Evolutionary conservation across 2,888 invertebrate species (phyloP).

Genomic region (Mimas tiliae): DNA sequence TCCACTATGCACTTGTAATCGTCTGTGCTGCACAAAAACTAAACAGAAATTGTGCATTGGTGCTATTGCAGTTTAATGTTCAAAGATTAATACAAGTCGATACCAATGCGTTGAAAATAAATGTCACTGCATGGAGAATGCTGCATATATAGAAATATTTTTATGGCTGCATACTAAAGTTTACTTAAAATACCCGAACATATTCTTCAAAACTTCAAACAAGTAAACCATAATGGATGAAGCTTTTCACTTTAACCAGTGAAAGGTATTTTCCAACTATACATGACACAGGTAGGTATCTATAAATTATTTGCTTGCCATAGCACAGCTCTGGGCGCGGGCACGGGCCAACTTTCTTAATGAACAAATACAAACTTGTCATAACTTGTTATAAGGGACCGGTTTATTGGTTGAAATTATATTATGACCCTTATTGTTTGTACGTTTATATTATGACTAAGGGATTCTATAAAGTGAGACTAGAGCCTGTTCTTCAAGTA

Average conservation of each 20-base stretch:
- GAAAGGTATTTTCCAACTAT: constrained; percentile 10
- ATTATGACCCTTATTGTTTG: constrained; percentile 20
- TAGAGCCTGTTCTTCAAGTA: background rate
- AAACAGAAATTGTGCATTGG: too few relatives aligned
- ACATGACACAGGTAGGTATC: constrained; percentile 13
- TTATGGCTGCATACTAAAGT: too few relatives aligned
- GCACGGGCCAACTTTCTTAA: constrained; percentile 31
- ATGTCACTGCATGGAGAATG: too few relatives aligned
- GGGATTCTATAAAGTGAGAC: background rate
- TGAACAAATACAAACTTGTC: constrained; percentile 31
- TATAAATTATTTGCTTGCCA: constrained; percentile 29
- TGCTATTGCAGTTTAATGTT: too few relatives aligned
- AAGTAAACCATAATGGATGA: too few relatives aligned
- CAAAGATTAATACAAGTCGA: too few relatives aligned
- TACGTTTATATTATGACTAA: background rate
- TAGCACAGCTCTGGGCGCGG: background rate
- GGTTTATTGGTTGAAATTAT: constrained; percentile 27
- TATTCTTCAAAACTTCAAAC: too few relatives aligned
- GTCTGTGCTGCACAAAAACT: too few relatives aligned
- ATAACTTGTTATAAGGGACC: constrained; percentile 24
- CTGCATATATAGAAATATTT: too few relatives aligned
- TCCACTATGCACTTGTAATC: too few relatives aligned
- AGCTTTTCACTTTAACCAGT: background rate
- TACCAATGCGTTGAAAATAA: too few relatives aligned
- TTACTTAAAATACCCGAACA: too few relatives aligned